These are phyloP conservation scores for Cheumatopsyche charites DNA, from an alignment of 1,140 invertebrate species.

Conservation along the genomic window DNA sequence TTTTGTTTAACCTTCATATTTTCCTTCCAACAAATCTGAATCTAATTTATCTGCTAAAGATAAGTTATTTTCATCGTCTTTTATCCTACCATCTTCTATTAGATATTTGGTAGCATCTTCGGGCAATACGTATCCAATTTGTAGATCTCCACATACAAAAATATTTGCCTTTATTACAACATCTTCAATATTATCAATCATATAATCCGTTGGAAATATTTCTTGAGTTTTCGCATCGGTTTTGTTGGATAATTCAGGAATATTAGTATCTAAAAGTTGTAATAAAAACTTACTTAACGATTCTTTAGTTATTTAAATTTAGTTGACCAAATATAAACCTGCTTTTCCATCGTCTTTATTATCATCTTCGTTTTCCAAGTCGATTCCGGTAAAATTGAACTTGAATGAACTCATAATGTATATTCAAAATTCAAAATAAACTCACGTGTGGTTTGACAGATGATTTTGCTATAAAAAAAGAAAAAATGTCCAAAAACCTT, in stretches of 20 bases:
- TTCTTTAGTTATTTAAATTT: too few species aligned
- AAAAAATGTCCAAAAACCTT: too few species aligned
- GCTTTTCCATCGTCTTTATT: neutral
- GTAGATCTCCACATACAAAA: constrained; percentile 56
- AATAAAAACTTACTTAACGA: too few species aligned
- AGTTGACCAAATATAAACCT: neutral
- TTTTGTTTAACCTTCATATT: constrained; percentile 74
- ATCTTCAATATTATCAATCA: constrained; percentile 52
- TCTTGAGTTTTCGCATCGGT: constrained; percentile 51
- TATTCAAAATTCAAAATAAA: neutral
- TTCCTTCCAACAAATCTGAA: constrained; percentile 72
- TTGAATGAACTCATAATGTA: constrained; percentile 59
- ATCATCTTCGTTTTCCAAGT: constrained; percentile 30
- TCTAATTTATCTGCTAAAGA: constrained; percentile 68
- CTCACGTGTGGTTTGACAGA: constrained; percentile 24
- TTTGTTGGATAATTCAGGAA: neutral
- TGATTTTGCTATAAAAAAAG: constrained; percentile 5
- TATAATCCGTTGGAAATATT: constrained; percentile 50
- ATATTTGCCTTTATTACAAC: constrained; percentile 54
- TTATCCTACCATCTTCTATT: constrained; percentile 51
- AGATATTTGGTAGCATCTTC: constrained; percentile 55
- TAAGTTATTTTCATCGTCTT: constrained; percentile 53
- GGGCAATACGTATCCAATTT: constrained; percentile 60
- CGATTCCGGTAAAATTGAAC: constrained; percentile 57
- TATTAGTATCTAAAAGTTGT: neutral